phyloP scores from a whole-genome alignment of 2,113 vertebrate species.

The Calonectris borealis region DNA sequence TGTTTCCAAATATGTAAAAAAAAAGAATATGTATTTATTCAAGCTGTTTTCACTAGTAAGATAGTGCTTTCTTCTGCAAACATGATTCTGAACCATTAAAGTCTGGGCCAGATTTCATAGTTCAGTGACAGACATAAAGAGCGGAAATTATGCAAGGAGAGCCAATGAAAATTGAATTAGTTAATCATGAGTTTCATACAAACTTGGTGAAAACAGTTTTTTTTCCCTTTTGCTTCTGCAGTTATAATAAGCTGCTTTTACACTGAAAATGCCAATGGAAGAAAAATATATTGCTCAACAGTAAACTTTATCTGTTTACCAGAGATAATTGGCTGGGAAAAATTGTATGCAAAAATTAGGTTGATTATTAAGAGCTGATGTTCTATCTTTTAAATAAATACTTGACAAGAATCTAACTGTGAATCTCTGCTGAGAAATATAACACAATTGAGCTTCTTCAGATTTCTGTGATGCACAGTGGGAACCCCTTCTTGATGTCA shows the following conservation, averaged over 20 bases:
- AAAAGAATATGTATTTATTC: neutral
- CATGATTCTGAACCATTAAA: neutral
- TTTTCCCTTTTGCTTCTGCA: neutral
- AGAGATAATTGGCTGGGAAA: neutral
- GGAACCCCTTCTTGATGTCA: neutral
- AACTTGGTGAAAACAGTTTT: neutral
- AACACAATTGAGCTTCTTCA: neutral
- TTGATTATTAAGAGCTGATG: neutral
- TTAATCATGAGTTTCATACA: neutral
- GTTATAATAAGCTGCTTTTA: neutral
- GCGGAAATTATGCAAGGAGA: neutral
- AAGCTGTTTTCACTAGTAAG: neutral
- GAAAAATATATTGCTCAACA: neutral
- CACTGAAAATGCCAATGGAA: neutral
- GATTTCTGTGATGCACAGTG: accelerated
- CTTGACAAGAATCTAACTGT: neutral
- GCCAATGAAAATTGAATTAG: neutral
- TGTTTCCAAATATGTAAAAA: neutral
- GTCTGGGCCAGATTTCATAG: neutral
- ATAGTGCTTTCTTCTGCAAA: neutral
- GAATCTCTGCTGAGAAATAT: neutral
- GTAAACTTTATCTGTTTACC: neutral
- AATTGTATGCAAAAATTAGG: neutral
- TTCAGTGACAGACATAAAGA: neutral
- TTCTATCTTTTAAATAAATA: neutral